Conservation (phyloP, 2,888 invertebrate genomes). For the Ochropleura leucogaster region DNA sequence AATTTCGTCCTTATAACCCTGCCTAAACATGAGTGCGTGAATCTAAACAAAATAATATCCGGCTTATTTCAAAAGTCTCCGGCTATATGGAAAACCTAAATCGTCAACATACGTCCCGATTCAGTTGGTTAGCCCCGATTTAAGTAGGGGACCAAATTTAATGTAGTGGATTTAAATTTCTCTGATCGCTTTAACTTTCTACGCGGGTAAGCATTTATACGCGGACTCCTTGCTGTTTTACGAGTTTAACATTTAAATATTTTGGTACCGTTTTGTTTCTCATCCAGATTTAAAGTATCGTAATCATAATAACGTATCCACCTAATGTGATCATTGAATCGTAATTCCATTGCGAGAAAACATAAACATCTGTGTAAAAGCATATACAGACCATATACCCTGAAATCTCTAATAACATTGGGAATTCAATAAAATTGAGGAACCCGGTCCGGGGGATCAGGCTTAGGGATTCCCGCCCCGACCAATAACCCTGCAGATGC, state of each 20-base stretch:
- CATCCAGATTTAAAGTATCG: not conserved
- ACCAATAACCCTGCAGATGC: slow-evolving; percentile 75
- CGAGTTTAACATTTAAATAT: slow-evolving; percentile 34
- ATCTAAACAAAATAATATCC: slow-evolving; percentile 65
- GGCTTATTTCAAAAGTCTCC: slow-evolving; percentile 63
- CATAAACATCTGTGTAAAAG: not conserved
- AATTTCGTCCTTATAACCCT: slow-evolving; percentile 44
- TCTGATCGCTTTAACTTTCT: slow-evolving; percentile 61
- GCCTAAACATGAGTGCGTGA: slow-evolving; percentile 60
- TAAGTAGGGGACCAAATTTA: slow-evolving; percentile 67
- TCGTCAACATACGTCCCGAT: slow-evolving; percentile 68
- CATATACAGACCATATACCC: slow-evolving; percentile 9
- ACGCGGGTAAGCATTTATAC: slow-evolving; percentile 42
- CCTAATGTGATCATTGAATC: slow-evolving; percentile 5
- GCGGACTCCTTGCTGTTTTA: slow-evolving; percentile 46
- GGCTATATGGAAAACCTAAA: slow-evolving; percentile 54
- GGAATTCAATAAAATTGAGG: slow-evolving; percentile 75
- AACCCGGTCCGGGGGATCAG: slow-evolving; percentile 67
- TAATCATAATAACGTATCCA: slow-evolving; percentile 5
- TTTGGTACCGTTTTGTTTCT: slow-evolving; percentile 27
- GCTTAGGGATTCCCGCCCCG: slow-evolving; percentile 75
- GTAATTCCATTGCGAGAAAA: not conserved
- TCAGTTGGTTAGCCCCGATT: slow-evolving; percentile 73
- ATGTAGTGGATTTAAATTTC: slow-evolving; percentile 76
- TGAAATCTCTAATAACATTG: slow-evolving; percentile 73